phyloP scores from a whole-genome alignment of 2,797 vertebrate genomes.

The Brachymystax lenok region DNA sequence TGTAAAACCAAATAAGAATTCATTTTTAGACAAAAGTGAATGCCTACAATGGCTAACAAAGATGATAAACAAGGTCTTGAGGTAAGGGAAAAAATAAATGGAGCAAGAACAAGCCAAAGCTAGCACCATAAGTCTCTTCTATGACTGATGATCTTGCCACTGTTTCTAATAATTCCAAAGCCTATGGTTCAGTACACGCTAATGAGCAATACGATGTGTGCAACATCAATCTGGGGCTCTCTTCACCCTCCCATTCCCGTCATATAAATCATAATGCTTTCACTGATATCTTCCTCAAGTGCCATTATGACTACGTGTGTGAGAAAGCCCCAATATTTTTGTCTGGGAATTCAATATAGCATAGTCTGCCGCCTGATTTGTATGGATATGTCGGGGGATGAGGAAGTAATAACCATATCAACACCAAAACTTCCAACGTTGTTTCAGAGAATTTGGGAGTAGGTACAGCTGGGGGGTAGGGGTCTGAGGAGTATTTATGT shows the following conservation, averaged over 20 bases:
- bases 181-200: constrained; percentile 3
- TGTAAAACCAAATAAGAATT: too few relatives aligned
- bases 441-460: too few relatives aligned
- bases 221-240: constrained; percentile 11
- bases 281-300: neutral
- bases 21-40: too few relatives aligned
- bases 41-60: too few relatives aligned
- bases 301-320: neutral
- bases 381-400: neutral
- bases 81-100: too few relatives aligned
- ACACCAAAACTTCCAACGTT: neutral
- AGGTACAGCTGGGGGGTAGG: too few relatives aligned
- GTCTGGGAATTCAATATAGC: constrained; percentile 8
- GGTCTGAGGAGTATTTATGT: too few relatives aligned
- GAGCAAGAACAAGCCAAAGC: too few relatives aligned
- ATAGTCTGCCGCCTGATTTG: constrained; percentile 3
- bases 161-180: neutral
- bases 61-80: too few relatives aligned
- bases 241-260: neutral
- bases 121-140: neutral
- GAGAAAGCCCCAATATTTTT: constrained; percentile 1
- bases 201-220: constrained; percentile 8
- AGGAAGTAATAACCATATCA: constrained; percentile 3
- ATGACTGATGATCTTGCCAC: constrained; percentile 2
- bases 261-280: constrained; percentile 6